Conservation (phyloP, 2,888 invertebrate genomes). For the Mythimna ferrago region DNA sequence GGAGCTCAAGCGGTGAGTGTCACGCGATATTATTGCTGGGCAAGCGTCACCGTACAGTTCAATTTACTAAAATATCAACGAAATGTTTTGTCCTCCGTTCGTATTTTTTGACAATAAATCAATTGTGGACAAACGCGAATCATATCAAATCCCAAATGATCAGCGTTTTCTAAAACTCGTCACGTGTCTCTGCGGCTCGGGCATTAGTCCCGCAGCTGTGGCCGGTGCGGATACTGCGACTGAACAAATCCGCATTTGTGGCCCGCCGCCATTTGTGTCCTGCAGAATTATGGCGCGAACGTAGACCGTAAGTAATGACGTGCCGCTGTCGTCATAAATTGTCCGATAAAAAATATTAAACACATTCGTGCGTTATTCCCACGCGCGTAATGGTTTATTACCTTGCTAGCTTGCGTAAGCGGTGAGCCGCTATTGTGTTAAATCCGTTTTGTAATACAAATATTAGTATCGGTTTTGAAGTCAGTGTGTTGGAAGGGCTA, state of each 20-base stretch:
- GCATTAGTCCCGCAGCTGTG: slow-evolving; percentile 66
- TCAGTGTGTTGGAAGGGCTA: neutral
- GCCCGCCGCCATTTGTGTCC: slow-evolving; percentile 51
- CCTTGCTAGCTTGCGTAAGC: slow-evolving; percentile 32
- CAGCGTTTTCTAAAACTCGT: slow-evolving; percentile 41
- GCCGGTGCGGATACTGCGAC: slow-evolving; percentile 59
- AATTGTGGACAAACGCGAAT: slow-evolving; percentile 5
- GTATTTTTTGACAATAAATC: slow-evolving; percentile 13
- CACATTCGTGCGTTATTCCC: slow-evolving; percentile 50
- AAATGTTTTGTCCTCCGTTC: neutral
- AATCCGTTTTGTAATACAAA: slow-evolving; percentile 38
- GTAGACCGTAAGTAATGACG: slow-evolving; percentile 60
- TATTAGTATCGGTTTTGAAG: slow-evolving; percentile 15
- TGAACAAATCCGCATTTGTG: slow-evolving; percentile 62
- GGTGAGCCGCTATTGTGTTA: slow-evolving; percentile 21
- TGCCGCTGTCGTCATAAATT: slow-evolving; percentile 58
- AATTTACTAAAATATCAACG: neutral
- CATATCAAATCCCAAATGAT: slow-evolving; percentile 14
- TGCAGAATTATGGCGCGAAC: slow-evolving; percentile 45
- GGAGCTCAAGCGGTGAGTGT: neutral
- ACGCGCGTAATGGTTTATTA: slow-evolving; percentile 43
- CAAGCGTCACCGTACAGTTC: neutral
- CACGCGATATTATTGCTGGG: neutral
- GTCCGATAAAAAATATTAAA: slow-evolving; percentile 54
- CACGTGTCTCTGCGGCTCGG: slow-evolving; percentile 37